Evolutionary conservation across 2,797 vertebrate genomes (phyloP).

Genomic region (Liasis olivaceus): DNA sequence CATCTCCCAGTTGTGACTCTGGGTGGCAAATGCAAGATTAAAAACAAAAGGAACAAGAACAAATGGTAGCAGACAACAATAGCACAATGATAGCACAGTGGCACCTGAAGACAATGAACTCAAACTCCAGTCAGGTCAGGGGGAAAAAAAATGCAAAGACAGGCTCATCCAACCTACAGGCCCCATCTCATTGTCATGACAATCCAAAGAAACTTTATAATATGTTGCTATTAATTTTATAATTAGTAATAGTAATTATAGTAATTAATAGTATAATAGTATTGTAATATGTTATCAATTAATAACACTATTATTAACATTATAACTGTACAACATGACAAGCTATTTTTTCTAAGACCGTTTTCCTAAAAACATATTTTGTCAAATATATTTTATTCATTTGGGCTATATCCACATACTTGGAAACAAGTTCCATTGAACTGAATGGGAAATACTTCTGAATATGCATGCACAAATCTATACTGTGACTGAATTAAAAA

Average conservation of each 20-base stretch:
- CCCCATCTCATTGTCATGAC: neutral
- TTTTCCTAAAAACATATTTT: neutral
- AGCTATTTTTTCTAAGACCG: neutral
- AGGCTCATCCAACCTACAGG: too few relatives aligned
- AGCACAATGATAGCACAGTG: neutral
- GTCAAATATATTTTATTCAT: neutral
- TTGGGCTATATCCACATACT: neutral
- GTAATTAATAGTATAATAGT: neutral
- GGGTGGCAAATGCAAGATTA: neutral
- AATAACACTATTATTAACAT: neutral
- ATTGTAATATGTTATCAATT: neutral
- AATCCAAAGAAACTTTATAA: neutral
- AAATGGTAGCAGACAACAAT: neutral
- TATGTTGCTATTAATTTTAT: neutral
- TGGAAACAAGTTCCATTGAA: too few relatives aligned
- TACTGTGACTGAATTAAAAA: too few relatives aligned
- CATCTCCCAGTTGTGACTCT: too few relatives aligned
- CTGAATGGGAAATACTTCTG: too few relatives aligned
- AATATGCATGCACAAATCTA: too few relatives aligned
- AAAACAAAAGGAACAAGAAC: neutral
- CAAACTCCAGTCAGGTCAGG: neutral
- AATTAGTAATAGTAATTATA: neutral
- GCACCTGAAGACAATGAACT: neutral
- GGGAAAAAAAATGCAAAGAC: neutral
- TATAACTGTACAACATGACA: neutral